Base-by-base conservation (phyloP, 2,888 invertebrate species). In the Ormyrus pomaceus region DNA sequence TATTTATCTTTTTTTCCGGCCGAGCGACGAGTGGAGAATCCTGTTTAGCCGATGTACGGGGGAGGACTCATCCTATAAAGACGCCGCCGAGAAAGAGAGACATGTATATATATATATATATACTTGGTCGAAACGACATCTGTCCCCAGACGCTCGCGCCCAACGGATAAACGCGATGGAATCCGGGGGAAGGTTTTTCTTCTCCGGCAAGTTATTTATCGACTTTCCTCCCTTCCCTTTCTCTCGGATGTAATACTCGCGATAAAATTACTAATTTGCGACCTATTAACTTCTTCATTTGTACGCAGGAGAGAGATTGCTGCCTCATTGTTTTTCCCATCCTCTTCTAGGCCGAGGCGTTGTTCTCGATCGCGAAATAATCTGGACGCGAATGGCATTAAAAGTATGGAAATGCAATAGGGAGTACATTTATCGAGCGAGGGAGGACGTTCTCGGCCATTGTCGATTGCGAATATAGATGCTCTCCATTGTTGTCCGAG, bases 231-330 rank as follows among this genome's bases (percentile, higher is more conserved):
- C 65, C 61, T 77, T 48, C 45, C 55, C 55, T 53, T 8, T 71
- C 55, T 46, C n/a, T 46, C 2, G 0, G 62, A 34, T 3, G 48
- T 59, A 59, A 55, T 62, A 72, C 64, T 55, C 66, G 34, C 34
- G 46, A 74, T 56, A 56, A 55, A 77, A 77, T 77, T 55, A 77
- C 45, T 62, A 48, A 69, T 71, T 65, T 78, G n/a, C 34, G 45
- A 51, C 58, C n/a, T 45, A 72, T 72, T 72, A 78, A 51, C 61
- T 72, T 70, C 11, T 53, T 8, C 48, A 9, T 13, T 55, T 13
- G 6, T 34, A 51, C 50, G 19, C 5, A 19, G 7, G 19, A 51
- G 6, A 6, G 55, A 68, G 34, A 68, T 68, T 68, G 55, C 5
- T 68, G 34, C 55, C n/a, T 11, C 55, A 46, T 45, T 68, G 68